Base-by-base conservation (phyloP, 2,797 vertebrate genomes). In the Cossypha dichroa region DNA sequence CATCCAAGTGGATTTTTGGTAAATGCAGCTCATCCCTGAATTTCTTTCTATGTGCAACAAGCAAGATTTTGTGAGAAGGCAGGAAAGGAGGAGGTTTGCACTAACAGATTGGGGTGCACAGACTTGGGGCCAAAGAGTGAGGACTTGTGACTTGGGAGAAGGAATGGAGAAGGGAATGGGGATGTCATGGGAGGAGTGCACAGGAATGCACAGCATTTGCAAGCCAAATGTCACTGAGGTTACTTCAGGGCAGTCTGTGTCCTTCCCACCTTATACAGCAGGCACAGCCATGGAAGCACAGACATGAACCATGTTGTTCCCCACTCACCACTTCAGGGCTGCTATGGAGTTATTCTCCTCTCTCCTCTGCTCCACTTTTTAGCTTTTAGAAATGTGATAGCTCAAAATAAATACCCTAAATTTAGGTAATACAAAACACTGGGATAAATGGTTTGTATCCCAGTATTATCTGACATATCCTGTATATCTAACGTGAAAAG, bases 31-130 rank as follows among this genome's bases (percentile, higher is more conserved):
- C 49, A 23, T 68, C 36, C 13, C 15, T 70, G 33, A 21, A 56
- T 66, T 43, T 77, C 63, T 67, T 63, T 48, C 25, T 40, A 48
- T n/a, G 12, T 70, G 25, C 36, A 55, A 48, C 29, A 41, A 33
- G 40, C 18, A 52, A 49, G 36, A 51, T 12, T 77, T 69, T 41
- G 19, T 85, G 54, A 76, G 67, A 55, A 68, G 34, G 22, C 68
- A 22, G 62, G 46, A 51, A 58, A 68, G 34, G 16, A 88, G 15
- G 19, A 77, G 25, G 41, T 29, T 68, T 56, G 33, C 49, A 40
- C 1, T 21, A 40, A 51, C 19, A 55, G 34, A 11, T 4, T 29
- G n/a, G 43, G 11, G 7, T 14, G 62, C 0, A 0, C 6, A 54
- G 58, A 8, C 19, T 29, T 7, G 10, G 11, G 36, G 26, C 0